Conservation (phyloP, 2,888 invertebrate genomes). For the Hybos culiciformis region DNA sequence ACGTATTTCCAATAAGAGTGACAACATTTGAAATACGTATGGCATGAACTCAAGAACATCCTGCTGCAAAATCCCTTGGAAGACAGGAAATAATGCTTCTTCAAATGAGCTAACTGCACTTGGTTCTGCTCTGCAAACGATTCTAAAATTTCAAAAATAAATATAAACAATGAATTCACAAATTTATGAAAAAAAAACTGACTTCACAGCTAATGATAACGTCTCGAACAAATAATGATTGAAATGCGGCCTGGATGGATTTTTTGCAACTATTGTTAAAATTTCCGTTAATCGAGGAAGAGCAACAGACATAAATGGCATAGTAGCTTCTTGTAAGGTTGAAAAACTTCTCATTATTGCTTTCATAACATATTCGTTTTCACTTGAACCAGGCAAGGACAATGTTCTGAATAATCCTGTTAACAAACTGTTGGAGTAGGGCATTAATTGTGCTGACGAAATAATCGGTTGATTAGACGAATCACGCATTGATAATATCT, state of each 20-base stretch:
- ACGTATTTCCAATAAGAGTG: conserved; percentile 72
- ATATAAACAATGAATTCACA: background rate
- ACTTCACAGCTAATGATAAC: conserved; percentile 76
- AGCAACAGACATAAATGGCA: conserved; percentile 67
- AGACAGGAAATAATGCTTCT: conserved; percentile 83
- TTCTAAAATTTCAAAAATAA: conserved; percentile 37
- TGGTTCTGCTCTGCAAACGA: conserved; percentile 72
- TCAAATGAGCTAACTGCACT: conserved; percentile 77
- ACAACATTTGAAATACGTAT: conserved; percentile 95
- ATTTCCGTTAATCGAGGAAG: conserved; percentile 76
- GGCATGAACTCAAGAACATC: conserved; percentile 93
- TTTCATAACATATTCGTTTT: conserved; percentile 98
- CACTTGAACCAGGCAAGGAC: conserved; percentile 58
- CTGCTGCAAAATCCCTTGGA: conserved; percentile 85
- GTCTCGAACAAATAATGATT: conserved; percentile 98
- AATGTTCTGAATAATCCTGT: conserved; percentile 63
- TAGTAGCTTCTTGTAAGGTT: conserved; percentile 62
- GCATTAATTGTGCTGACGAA: conserved; percentile 46
- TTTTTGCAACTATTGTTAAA: conserved; percentile 70
- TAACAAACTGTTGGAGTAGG: conserved; percentile 55
- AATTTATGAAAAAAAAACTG: conserved; percentile 26
- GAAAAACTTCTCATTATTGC: conserved; percentile 85
- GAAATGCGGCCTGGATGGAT: conserved; percentile 93
- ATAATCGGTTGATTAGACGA: conserved; percentile 43
- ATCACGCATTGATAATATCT: conserved; percentile 63